Evolutionary conservation across 2,113 vertebrate species (phyloP).

Genomic region (Gobiocypris rarus): DNA sequence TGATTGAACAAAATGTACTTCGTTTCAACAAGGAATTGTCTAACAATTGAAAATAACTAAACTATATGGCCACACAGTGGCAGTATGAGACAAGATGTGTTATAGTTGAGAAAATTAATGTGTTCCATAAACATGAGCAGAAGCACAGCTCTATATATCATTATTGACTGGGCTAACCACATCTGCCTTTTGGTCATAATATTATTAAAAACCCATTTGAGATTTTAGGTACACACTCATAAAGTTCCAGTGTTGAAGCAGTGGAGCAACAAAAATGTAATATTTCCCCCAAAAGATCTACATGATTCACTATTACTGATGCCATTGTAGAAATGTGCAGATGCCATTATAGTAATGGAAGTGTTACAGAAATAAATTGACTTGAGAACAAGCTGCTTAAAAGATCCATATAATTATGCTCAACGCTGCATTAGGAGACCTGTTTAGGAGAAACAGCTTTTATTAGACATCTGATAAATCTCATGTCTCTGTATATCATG

Average conservation of each 20-base stretch:
- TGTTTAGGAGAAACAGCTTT: no score
- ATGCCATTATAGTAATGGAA: no score
- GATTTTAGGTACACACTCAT: background rate
- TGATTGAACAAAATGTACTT: background rate
- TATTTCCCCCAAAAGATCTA: background rate
- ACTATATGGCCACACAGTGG: conserved; percentile 44
- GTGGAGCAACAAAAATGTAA: background rate
- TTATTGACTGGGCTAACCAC: background rate
- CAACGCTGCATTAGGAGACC: no score
- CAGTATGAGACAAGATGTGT: conserved; percentile 29
- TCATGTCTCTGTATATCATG: no score
- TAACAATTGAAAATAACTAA: background rate
- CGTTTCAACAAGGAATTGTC: background rate
- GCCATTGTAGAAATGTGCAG: background rate
- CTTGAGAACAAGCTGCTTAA: background rate
- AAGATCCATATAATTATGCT: no score
- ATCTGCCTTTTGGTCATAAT: background rate
- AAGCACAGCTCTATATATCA: background rate
- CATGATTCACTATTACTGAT: background rate
- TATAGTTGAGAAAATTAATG: background rate
- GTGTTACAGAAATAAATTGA: background rate
- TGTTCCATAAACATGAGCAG: background rate
- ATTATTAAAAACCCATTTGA: background rate
- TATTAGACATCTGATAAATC: no score
- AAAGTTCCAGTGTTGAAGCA: background rate